A percentile compares a stretch with the other conserved stretches of the same genome.
phyloP scores from a whole-genome alignment of 2,888 invertebrate genomes.

The Alloscopus bannaensis region DNA sequence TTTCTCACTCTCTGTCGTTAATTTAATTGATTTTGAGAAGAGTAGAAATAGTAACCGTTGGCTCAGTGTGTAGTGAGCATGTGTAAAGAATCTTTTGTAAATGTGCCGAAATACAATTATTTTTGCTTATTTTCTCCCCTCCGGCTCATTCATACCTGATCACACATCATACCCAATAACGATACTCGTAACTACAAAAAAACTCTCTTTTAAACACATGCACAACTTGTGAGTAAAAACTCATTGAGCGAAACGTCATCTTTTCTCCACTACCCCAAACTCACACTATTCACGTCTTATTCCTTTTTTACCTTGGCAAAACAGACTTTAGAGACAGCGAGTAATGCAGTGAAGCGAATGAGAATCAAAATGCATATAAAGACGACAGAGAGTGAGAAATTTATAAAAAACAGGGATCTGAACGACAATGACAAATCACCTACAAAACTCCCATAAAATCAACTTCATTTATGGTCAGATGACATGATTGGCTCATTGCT shows the following conservation, averaged over 20 bases:
- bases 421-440: constrained; percentile 65
- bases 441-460: constrained; percentile 63
- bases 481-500: constrained; percentile 38
- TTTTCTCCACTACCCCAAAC: not conserved
- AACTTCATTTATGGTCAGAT: constrained; percentile 63
- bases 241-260: constrained; percentile 17
- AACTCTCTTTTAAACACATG: constrained; percentile 6
- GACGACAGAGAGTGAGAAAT: too few relatives aligned
- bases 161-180: too few relatives aligned
- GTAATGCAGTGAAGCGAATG: not conserved
- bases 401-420: too few relatives aligned
- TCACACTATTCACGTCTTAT: not conserved
- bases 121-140: too few relatives aligned
- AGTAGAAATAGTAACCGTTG: too few relatives aligned
- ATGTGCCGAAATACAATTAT: too few relatives aligned
- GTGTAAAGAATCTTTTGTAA: too few relatives aligned
- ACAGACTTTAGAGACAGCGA: not conserved
- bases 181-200: too few relatives aligned
- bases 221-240: constrained; percentile 28
- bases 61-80: too few relatives aligned
- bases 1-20: constrained; percentile 14
- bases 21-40: too few relatives aligned
- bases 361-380: too few relatives aligned
- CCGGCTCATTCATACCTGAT: too few relatives aligned
- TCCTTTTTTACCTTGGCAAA: not conserved